Evolutionary conservation across 2,797 vertebrate species (phyloP).

Genomic region (Phrynocephalus forsythii): DNA sequence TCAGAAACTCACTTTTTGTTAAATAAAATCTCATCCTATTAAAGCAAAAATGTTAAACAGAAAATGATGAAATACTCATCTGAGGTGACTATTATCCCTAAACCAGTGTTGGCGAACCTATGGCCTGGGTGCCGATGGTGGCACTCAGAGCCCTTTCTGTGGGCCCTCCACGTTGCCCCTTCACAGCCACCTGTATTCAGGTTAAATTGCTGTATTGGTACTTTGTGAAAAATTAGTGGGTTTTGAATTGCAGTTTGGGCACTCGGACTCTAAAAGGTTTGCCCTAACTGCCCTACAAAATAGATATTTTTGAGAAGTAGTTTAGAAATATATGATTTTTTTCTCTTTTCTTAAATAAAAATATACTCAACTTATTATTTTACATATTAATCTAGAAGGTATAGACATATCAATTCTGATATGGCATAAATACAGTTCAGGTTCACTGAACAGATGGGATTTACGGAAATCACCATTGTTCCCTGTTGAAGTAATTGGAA

Average conservation of each 20-base stretch:
- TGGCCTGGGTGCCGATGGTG: no score
- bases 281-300: neutral
- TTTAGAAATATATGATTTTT: neutral
- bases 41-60: neutral
- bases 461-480: neutral
- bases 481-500: neutral
- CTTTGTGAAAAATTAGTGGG: no score
- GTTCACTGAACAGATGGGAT: neutral
- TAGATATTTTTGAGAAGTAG: neutral
- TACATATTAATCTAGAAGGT: neutral
- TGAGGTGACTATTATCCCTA: neutral
- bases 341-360: neutral
- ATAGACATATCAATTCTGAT: neutral
- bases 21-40: neutral
- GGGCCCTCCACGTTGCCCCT: no score
- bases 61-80: neutral
- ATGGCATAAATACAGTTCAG: neutral
- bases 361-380: neutral
- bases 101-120: no score
- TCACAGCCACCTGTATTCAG: no score
- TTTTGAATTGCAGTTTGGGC: no score
- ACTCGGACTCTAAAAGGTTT: no score
- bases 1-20: slow-evolving; percentile 16
- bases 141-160: no score
- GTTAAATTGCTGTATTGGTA: no score